Percentiles rank a stretch among this genome's conserved stretches.
phyloP scores from a whole-genome alignment of 2,797 vertebrate species.

The Trachops cirrhosus region DNA sequence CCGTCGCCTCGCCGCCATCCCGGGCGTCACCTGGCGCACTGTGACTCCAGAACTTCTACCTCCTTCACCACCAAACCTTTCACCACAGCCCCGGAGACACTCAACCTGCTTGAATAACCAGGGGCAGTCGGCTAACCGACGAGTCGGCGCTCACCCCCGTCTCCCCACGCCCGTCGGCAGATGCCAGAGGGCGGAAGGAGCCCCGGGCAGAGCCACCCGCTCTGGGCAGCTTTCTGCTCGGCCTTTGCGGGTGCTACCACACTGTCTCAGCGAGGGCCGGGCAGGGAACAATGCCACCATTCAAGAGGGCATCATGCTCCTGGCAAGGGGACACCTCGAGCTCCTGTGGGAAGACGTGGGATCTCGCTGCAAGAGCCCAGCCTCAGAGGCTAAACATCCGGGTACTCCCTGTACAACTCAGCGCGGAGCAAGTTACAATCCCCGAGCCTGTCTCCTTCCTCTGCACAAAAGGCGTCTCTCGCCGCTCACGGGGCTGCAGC shows the following conservation, averaged over 20 bases:
- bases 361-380: neutral
- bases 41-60: neutral
- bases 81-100: too few species aligned
- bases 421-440: rapidly evolving
- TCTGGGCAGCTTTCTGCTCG: neutral
- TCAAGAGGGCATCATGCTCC: neutral
- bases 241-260: neutral
- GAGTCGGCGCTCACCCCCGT: too few species aligned
- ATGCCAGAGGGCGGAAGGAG: neutral
- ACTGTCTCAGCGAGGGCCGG: neutral
- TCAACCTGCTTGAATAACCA: rapidly evolving
- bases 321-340: neutral
- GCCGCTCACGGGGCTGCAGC: neutral
- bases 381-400: too few species aligned
- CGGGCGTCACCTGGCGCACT: neutral
- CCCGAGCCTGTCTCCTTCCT: neutral
- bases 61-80: neutral
- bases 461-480: neutral
- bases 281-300: neutral
- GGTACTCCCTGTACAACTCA: rapidly evolving
- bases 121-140: rapidly evolving
- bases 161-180: neutral
- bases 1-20: neutral
- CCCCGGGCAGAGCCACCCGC: neutral
- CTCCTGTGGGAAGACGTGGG: neutral